Evolutionary conservation across 2,888 invertebrate genomes (phyloP).

Genomic region (Oscheius myriophilus): DNA sequence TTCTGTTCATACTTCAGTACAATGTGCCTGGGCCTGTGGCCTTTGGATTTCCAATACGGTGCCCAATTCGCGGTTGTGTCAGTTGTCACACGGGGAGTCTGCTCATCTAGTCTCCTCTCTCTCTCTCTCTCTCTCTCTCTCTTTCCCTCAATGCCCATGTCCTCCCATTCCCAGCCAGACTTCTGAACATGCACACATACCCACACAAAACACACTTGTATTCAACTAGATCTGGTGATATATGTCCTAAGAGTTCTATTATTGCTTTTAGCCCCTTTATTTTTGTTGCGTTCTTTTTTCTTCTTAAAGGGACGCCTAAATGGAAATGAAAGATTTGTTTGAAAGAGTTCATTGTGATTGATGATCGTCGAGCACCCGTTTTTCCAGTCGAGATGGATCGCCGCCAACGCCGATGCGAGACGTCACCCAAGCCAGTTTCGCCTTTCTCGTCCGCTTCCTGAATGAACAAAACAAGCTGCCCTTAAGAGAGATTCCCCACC

Average conservation of each 20-base stretch:
- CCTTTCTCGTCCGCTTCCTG: constrained; percentile 39
- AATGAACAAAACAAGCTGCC: constrained; percentile 18
- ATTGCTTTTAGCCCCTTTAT: no score
- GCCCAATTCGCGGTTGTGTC: not conserved
- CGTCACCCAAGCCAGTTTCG: constrained; percentile 49
- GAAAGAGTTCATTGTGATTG: no score
- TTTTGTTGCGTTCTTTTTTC: no score
- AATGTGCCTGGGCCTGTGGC: not conserved
- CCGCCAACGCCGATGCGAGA: constrained; percentile 18
- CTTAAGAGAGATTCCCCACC: not conserved
- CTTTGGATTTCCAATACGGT: not conserved
- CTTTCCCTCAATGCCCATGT: no score
- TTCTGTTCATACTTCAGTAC: not conserved
- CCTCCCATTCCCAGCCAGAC: no score
- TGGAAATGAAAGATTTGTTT: not conserved
- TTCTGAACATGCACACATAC: no score
- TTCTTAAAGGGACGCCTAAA: no score
- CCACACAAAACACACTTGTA: no score
- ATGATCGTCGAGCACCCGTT: not conserved
- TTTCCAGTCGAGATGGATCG: not conserved
- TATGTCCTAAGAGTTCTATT: no score
- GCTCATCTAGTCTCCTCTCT: not conserved
- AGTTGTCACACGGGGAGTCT: not conserved
- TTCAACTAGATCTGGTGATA: no score
- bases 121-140: no score